Base-by-base conservation (phyloP, 2,113 vertebrate genomes). In the Myiopsitta monachus region DNA sequence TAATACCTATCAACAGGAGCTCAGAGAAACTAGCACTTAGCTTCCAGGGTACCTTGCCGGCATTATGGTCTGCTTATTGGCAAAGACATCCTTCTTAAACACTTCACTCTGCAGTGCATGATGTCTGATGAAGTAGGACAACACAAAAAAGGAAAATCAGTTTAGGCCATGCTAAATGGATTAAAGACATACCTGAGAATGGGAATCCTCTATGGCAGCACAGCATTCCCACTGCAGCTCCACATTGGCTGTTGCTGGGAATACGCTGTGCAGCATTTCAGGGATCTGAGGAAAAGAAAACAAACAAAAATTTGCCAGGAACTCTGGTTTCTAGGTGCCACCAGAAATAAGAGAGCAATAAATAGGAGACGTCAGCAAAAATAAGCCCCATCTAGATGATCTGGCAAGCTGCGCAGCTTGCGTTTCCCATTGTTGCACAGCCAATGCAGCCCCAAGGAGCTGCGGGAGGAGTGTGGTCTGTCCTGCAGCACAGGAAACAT, bases 181-280 rank as follows among this genome's bases (percentile, higher is more conserved):
- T 73, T 90, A 10, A 78, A 73, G 33, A 44, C 41, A 26, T 18
- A 73, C 77, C 70, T 41, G 54, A 33, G 54, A 21, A 18, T 28
- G 31, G 46, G 47, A 62, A 89, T 39, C 44, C 18, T 59, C 52
- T 62, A 28, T 10, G 27, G 30, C 28, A 64, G 38, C 0, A 1
- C 14, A n/a, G 75, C 43, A 3, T 73, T 72, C 66, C 44, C 28
- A 28, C 3, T 13, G 28, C 9, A 13, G 46, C 13, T 55, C 55
- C 28, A 3, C 11, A 11, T 3, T 2, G 0, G 14, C 22, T 26
- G 2, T 6, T 41, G 59, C 39, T 44, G 27, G n/a, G 18, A 49
- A 24, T 2, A 3, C 1, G 9, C 30, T 7, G 11, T 3, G 7
- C 33, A 26, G 57, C 0, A 1, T 14, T 8, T 24, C 14, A 1